phyloP scores from a whole-genome alignment of 2,797 vertebrate species.

The Propithecus deckenii region DNA sequence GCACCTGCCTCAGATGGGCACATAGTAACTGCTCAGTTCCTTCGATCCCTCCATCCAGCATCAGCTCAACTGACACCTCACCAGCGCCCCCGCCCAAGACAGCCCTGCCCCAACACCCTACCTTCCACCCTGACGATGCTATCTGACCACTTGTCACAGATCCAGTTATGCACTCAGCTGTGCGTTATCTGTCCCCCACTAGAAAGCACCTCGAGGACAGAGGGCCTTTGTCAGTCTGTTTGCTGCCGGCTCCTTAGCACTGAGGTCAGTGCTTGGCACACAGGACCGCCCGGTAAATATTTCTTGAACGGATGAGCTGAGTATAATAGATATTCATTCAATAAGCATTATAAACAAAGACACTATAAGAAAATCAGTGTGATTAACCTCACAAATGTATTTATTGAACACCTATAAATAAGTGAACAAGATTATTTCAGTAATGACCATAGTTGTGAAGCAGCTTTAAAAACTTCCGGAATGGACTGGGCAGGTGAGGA shows the following conservation, averaged over 20 bases:
- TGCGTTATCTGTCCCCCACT: not conserved
- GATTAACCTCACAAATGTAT: not conserved
- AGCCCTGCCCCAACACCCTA: not conserved
- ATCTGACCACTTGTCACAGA: not conserved
- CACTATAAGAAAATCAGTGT: not conserved
- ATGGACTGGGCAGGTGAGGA: not conserved
- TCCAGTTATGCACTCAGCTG: not conserved
- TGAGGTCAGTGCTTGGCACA: not conserved
- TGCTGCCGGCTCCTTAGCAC: not conserved
- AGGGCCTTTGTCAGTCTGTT: not conserved
- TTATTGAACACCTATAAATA: not conserved
- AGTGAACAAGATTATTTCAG: not conserved
- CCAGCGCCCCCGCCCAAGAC: not conserved
- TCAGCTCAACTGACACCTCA: not conserved
- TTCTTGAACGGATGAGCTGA: not conserved
- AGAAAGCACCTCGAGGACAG: not conserved
- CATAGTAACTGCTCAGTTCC: not conserved
- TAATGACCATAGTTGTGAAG: not conserved
- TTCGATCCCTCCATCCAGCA: not conserved
- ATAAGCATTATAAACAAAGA: conserved; percentile 20
- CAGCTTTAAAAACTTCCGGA: not conserved
- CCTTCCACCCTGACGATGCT: not conserved
- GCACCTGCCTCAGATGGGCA: not conserved
- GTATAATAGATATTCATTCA: not conserved
- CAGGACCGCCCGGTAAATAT: not conserved